Conservation (phyloP, 1,140 invertebrate genomes). For the Drosophila bifasciata region DNA sequence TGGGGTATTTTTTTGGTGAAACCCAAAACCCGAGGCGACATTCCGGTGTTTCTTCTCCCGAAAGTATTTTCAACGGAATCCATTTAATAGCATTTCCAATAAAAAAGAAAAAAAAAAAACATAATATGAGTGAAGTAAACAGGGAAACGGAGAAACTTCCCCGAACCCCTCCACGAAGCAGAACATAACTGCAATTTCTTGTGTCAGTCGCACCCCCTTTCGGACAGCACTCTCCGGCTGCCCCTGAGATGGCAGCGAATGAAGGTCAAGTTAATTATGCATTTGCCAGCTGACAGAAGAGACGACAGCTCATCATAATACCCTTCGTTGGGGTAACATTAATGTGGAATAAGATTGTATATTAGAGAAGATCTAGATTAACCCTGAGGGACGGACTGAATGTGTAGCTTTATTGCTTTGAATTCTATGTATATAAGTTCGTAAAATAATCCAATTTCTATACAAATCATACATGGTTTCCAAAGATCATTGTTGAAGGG, state of each 20-base stretch:
- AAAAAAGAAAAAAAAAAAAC: slow-evolving; percentile 23
- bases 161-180: too few species aligned
- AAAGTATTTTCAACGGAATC: slow-evolving; percentile 48
- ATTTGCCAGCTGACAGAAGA: slow-evolving; percentile 66
- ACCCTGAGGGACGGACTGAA: too few species aligned
- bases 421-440: too few species aligned
- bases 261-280: slow-evolving; percentile 76
- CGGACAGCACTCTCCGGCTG: too few species aligned
- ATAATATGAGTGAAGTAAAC: slow-evolving; percentile 13
- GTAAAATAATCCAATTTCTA: too few species aligned
- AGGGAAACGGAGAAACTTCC: slow-evolving; percentile 6
- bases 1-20: slow-evolving; percentile 17
- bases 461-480: too few species aligned
- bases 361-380: too few species aligned
- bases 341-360: slow-evolving; percentile 5
- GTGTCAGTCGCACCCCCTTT: neutral
- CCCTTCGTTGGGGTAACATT: too few species aligned
- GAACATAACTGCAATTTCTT: slow-evolving; percentile 50
- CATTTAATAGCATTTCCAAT: slow-evolving; percentile 50
- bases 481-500: too few species aligned
- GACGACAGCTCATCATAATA: neutral
- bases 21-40: slow-evolving; percentile 22
- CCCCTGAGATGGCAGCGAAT: slow-evolving; percentile 4
- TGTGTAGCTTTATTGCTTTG: too few species aligned
- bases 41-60: slow-evolving; percentile 34